A percentile compares a stretch with the other conserved stretches of the same genome.
Conservation (phyloP, 2,797 vertebrate species). For the Uromys caudimaculatus region DNA sequence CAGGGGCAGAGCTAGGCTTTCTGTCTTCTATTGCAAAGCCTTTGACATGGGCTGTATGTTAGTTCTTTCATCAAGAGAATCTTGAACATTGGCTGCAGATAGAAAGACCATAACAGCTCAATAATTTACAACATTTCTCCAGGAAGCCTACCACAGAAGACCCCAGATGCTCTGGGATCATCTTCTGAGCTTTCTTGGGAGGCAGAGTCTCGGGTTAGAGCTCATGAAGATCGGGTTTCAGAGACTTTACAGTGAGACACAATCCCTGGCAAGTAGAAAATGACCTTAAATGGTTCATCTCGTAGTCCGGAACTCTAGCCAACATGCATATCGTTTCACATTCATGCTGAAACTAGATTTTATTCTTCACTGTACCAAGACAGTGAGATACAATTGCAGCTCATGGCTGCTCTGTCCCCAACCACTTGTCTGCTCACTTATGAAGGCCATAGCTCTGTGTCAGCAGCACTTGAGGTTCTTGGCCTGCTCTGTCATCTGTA, state of each 20-base stretch:
- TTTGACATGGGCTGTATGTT: not conserved
- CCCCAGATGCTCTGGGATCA: not conserved
- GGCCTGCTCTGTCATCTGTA: not conserved
- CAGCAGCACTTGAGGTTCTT: not conserved
- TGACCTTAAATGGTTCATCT: not conserved
- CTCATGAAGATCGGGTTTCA: not conserved
- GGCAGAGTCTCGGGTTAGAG: not conserved
- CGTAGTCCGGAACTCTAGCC: not conserved
- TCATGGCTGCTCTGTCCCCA: not conserved
- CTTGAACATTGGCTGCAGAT: slow-evolving; percentile 4
- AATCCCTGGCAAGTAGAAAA: not conserved
- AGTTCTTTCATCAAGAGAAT: slow-evolving; percentile 23
- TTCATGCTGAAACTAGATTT: not conserved
- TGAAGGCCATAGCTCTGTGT: not conserved
- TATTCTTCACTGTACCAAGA: not conserved
- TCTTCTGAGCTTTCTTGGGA: not conserved
- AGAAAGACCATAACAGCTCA: slow-evolving; percentile 31
- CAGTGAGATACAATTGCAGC: not conserved
- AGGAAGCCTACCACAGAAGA: not conserved
- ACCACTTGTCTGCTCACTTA: rapidly evolving
- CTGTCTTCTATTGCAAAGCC: slow-evolving; percentile 39
- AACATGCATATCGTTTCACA: not conserved
- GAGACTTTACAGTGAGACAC: slow-evolving; percentile 21
- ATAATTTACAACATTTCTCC: not conserved
- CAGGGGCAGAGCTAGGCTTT: slow-evolving; percentile 38